A percentile compares a stretch with the other conserved stretches of the same genome.
phyloP scores from a whole-genome alignment of 1,140 invertebrate genomes.

The Calosoma granatense region DNA sequence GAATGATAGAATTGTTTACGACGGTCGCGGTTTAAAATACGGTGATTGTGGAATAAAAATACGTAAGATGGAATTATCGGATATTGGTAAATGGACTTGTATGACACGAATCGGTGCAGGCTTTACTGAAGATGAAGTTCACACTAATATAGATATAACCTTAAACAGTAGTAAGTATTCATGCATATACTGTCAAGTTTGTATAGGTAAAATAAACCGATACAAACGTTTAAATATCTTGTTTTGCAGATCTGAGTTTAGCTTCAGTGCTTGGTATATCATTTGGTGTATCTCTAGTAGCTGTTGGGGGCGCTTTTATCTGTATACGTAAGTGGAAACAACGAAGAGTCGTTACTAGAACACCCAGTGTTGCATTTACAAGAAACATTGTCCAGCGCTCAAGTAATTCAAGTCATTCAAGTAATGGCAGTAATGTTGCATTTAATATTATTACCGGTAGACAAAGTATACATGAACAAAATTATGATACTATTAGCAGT shows the following conservation, averaged over 20 bases:
- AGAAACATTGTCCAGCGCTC: not conserved
- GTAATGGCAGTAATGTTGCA: not conserved
- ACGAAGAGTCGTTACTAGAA: not conserved
- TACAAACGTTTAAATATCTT: too few species aligned
- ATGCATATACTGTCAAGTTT: too few species aligned
- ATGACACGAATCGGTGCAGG: not conserved
- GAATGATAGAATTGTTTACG: not conserved
- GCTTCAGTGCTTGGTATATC: not conserved
- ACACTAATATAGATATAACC: not conserved
- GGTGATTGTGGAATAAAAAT: slow-evolving; percentile 4
- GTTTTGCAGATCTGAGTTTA: not conserved
- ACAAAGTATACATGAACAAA: too few species aligned
- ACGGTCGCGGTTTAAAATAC: not conserved
- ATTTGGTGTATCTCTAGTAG: not conserved
- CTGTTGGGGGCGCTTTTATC: not conserved
- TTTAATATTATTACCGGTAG: not conserved
- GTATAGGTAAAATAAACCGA: too few species aligned
- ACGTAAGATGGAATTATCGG: not conserved
- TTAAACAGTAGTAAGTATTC: not conserved
- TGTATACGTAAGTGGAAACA: not conserved
- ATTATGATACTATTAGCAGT: too few species aligned
- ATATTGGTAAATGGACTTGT: not conserved
- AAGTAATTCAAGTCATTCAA: not conserved
- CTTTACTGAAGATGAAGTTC: not conserved
- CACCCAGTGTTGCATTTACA: not conserved